Base-by-base conservation (phyloP, 2,797 vertebrate species). In the Anguilla obscura region DNA sequence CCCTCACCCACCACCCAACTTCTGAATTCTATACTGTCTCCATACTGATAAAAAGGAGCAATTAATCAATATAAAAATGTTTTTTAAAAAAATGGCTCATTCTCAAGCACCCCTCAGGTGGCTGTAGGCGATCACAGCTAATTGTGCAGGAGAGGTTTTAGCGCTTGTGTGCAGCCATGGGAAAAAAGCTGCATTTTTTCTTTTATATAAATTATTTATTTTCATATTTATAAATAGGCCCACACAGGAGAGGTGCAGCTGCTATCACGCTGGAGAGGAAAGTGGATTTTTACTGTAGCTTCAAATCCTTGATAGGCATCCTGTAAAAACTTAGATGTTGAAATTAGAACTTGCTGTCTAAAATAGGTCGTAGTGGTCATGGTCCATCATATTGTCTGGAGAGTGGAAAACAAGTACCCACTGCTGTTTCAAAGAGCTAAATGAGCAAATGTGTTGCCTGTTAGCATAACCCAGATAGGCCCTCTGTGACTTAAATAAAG, bases 151-250 rank as follows among this genome's bases (percentile, higher is more conserved):
- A 24, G 8, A 82, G 79, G 10, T 45, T 79, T 36, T 79, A 79
- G 36, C 21, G 36, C 74, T 21, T 40, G 36, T 45, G 36, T 45
- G 5, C 36, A 14, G 36, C 74, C 74, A 2, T 33, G 16, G 33
- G 24, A 76, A 79, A 45, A 79, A 45, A 79, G 16, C 36, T 36
- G 48, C 6, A 21, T 80, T 40, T 80, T 40, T 82, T 48, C 16
- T 50, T 82, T 82, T n/a, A 40, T 18, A 74, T 74, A 79, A 82
- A 82, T 82, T 45, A 50, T 82, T 21, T 18, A 82, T 24, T 82
- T 48, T 50, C 16, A n/a, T 82, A 24, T n/a, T 50, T 48, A 50
- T 50, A 48, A 82, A 50, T 69, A 69, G 63, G 1, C n/a, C 63
- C 50, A 7, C 21, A 50, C 24, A 8, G 45, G 21, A n/a, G 21